These are phyloP conservation scores for Andrena chrysosceles DNA, from an alignment of 2,888 invertebrate genomes.

Conservation along the genomic window DNA sequence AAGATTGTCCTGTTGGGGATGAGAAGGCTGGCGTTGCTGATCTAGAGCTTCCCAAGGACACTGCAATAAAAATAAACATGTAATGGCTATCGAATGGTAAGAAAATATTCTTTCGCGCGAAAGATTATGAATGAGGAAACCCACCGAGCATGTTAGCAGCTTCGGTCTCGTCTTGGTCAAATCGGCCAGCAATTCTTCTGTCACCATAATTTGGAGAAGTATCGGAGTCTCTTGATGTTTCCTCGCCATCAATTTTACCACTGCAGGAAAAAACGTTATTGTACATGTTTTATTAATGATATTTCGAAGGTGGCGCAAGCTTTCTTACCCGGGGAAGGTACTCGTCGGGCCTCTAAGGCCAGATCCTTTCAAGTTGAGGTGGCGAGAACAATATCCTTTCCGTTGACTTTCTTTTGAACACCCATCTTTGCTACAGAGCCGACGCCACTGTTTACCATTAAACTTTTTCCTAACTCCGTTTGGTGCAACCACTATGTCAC, in stretches of 20 bases:
- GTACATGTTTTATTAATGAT: not conserved
- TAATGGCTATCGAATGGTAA: not conserved
- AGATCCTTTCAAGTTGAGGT: conserved; percentile 94
- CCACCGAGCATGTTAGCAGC: conserved; percentile 97
- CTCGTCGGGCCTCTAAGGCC: conserved; percentile 81
- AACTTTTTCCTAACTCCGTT: conserved; percentile 99
- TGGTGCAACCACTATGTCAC: conserved; percentile 97
- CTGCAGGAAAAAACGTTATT: conserved; percentile 76
- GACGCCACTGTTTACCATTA: conserved; percentile 99
- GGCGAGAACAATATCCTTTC: conserved; percentile 98
- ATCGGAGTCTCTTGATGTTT: conserved; percentile 95
- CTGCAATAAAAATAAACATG: conserved; percentile 85
- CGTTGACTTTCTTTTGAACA: conserved; percentile 99
- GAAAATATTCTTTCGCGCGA: not conserved
- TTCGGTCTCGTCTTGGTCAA: conserved; percentile 98
- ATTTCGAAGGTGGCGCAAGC: not conserved
- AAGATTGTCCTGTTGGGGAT: conserved; percentile 89
- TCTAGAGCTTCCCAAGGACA: conserved; percentile 96
- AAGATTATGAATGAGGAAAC: not conserved
- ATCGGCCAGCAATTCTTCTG: conserved; percentile 91
- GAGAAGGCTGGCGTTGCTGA: conserved; percentile 97
- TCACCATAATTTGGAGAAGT: conserved; percentile 93
- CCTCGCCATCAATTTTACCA: conserved; percentile 91
- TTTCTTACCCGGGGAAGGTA: conserved; percentile 79
- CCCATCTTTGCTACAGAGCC: conserved; percentile 97